These are phyloP conservation scores for Nemotelus nigrinus DNA, from an alignment of 2,888 invertebrate species.

Conservation along the genomic window DNA sequence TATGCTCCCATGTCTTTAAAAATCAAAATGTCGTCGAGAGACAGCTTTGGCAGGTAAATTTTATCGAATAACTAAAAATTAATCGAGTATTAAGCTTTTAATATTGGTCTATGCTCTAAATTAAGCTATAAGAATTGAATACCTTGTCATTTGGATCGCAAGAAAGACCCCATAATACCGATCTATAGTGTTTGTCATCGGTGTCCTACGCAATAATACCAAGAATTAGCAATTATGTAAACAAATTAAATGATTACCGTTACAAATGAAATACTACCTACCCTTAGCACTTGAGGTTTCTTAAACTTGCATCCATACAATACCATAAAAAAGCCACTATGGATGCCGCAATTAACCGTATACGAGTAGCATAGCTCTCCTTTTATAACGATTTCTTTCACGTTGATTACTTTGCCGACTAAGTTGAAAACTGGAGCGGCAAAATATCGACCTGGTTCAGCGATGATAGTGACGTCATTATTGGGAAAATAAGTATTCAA, in stretches of 20 bases:
- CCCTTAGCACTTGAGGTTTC: constrained; percentile 69
- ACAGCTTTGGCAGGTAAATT: constrained; percentile 75
- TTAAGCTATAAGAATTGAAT: not conserved
- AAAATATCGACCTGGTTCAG: constrained; percentile 97
- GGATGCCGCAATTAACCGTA: constrained; percentile 98
- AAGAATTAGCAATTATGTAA: too few species aligned
- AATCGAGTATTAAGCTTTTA: not conserved
- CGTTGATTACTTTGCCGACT: constrained; percentile 87
- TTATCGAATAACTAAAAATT: constrained; percentile 67
- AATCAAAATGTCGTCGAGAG: constrained; percentile 86
- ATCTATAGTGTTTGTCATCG: constrained; percentile 66
- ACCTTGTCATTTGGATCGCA: constrained; percentile 95
- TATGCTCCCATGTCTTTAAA: constrained; percentile 99
- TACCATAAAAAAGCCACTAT: constrained; percentile 98
- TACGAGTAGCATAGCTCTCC: constrained; percentile 78
- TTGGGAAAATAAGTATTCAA: constrained; percentile 84
- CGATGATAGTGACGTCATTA: constrained; percentile 79
- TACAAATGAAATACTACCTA: constrained; percentile 48
- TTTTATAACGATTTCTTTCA: constrained; percentile 65
- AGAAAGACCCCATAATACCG: constrained; percentile 94
- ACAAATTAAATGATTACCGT: too few species aligned
- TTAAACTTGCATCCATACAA: constrained; percentile 92
- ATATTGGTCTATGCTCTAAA: not conserved
- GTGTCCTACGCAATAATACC: constrained; percentile 52
- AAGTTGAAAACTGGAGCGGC: constrained; percentile 95